Evolutionary conservation across 2,797 vertebrate genomes (phyloP).

Genomic region (Falco naumanni): DNA sequence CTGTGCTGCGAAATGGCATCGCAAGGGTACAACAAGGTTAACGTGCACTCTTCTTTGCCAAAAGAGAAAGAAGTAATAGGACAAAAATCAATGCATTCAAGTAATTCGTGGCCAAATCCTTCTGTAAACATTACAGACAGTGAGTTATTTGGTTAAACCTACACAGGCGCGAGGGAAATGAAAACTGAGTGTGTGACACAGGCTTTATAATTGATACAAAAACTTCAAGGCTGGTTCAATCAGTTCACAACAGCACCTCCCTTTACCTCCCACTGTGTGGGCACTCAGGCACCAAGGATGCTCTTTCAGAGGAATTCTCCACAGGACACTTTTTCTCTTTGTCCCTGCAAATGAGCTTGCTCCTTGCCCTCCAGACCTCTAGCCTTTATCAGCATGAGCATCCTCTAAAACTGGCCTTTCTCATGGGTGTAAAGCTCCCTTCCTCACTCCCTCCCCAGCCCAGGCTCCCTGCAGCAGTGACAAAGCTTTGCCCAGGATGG

Average conservation of each 20-base stretch:
- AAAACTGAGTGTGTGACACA: not conserved
- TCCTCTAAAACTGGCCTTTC: not conserved
- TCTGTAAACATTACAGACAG: not conserved
- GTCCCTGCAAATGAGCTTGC: not conserved
- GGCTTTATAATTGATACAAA: not conserved
- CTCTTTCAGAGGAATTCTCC: not conserved
- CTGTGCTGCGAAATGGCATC: not conserved
- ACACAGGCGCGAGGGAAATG: not conserved
- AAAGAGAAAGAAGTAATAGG: not conserved
- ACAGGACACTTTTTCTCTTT: not conserved
- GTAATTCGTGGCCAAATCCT: not conserved
- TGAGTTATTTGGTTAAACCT: not conserved
- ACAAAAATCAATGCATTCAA: not conserved
- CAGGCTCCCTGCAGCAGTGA: not conserved
- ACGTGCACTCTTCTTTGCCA: not conserved
- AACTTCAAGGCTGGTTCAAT: not conserved
- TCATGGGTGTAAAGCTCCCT: not conserved
- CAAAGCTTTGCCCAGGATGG: not conserved
- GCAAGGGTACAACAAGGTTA: not conserved
- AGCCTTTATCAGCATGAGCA: not conserved
- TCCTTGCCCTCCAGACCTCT: not conserved
- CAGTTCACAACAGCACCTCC: not conserved
- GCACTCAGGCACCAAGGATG: not conserved
- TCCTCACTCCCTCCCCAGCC: not conserved
- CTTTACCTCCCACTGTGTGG: not conserved